A percentile compares a stretch with the other conserved stretches of the same genome.
Conservation (phyloP, 2,888 invertebrate genomes). For the Iselma pallidipennis region DNA sequence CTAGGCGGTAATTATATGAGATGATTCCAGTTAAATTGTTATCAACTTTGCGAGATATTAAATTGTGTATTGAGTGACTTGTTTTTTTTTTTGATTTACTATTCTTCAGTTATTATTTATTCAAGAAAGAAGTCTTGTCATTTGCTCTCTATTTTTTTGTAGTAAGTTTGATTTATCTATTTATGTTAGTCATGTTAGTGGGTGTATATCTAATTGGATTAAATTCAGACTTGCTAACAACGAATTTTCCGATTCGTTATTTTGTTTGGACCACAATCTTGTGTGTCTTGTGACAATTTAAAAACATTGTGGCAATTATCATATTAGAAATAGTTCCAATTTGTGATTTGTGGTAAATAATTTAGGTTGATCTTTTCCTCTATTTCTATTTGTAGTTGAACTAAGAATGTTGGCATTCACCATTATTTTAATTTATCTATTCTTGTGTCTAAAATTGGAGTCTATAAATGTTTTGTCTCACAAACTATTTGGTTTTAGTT, state of each 20-base stretch:
- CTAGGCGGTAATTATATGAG: background rate
- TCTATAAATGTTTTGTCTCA: constrained; percentile 14
- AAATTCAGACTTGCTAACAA: constrained; percentile 13
- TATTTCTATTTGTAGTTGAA: constrained; percentile 15
- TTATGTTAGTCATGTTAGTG: no score
- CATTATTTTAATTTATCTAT: constrained; percentile 18
- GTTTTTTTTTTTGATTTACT: background rate
- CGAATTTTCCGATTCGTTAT: constrained; percentile 1
- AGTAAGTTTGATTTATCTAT: background rate
- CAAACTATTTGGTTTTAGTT: background rate
- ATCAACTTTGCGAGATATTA: background rate
- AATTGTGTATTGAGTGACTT: background rate
- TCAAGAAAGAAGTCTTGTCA: background rate
- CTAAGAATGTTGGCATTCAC: constrained; percentile 12
- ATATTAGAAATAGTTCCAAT: background rate
- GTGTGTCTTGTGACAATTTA: background rate
- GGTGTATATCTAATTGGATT: constrained; percentile 11
- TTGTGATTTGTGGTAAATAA: background rate
- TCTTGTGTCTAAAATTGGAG: constrained; percentile 19
- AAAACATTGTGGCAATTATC: background rate
- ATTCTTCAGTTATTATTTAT: background rate
- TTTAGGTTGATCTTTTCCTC: background rate
- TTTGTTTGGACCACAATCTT: constrained; percentile 3
- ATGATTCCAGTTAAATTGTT: background rate
- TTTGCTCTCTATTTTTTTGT: background rate